Evolutionary conservation across 1,140 invertebrate species (phyloP).

Genomic region (Euwallacea fornicatus): DNA sequence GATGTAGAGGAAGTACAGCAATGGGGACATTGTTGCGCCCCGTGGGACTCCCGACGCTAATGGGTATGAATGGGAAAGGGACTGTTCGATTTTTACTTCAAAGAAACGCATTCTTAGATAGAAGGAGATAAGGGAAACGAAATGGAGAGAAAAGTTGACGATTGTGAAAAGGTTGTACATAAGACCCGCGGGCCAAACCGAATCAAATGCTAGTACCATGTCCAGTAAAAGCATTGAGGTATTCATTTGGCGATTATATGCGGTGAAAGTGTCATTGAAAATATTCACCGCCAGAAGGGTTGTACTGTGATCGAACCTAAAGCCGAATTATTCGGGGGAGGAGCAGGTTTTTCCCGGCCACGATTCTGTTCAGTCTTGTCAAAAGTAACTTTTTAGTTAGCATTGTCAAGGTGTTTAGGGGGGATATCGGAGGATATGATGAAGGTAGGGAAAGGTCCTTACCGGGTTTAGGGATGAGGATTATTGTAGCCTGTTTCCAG

Average conservation of each 20-base stretch:
- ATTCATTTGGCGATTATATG: constrained; percentile 11
- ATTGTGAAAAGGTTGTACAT: constrained; percentile 43
- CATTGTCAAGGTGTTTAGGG: constrained; percentile 47
- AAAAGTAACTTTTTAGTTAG: constrained; percentile 46
- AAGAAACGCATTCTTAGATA: constrained; percentile 45
- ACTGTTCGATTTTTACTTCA: constrained; percentile 37
- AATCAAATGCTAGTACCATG: constrained; percentile 51
- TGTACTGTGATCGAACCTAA: constrained; percentile 11
- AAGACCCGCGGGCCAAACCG: constrained; percentile 47
- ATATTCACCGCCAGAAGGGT: constrained; percentile 41
- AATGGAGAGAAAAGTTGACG: constrained; percentile 18
- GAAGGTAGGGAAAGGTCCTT: no score
- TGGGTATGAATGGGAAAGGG: constrained; percentile 28
- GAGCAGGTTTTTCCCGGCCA: constrained; percentile 4
- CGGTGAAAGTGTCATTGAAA: constrained; percentile 24
- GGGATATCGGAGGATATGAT: constrained; percentile 51
- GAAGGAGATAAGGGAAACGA: constrained; percentile 41
- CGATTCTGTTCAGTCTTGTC: not conserved
- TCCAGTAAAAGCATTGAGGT: constrained; percentile 44
- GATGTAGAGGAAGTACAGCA: constrained; percentile 41
- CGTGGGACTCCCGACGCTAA: constrained; percentile 45
- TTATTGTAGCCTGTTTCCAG: constrained; percentile 48
- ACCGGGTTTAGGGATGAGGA: no score
- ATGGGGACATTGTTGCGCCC: constrained; percentile 39
- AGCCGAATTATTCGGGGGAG: constrained; percentile 48